Conservation (phyloP, 2,113 vertebrate genomes). For the Typhlomys cinereus region DNA sequence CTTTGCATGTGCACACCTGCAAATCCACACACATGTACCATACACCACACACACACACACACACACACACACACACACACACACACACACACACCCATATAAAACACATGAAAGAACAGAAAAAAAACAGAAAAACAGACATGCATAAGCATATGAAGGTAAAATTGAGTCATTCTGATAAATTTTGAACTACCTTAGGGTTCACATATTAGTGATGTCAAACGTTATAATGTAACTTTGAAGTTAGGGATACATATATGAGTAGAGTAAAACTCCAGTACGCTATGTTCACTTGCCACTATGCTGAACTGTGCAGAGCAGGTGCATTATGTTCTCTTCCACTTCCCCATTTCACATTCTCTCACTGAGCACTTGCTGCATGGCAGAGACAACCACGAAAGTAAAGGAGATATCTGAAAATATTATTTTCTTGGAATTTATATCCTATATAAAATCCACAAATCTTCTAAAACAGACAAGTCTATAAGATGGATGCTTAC, state of each 20-base stretch:
- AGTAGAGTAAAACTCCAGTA: not conserved
- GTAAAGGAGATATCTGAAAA: not conserved
- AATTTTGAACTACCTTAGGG: conserved; percentile 1
- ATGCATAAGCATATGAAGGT: not conserved
- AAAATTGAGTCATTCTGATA: not conserved
- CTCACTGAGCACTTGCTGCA: not conserved
- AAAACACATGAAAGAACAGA: not conserved
- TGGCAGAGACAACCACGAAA: not conserved
- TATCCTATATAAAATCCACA: not conserved
- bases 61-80: too few relatives aligned
- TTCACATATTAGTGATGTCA: not conserved
- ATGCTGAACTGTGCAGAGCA: not conserved
- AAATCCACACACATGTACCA: too few relatives aligned
- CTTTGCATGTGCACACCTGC: too few relatives aligned
- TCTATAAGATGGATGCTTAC: not conserved
- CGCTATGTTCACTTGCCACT: not conserved
- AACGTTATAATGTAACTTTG: not conserved
- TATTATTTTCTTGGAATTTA: conserved; percentile 18
- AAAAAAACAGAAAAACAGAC: not conserved
- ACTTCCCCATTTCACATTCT: not conserved
- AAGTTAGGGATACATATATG: not conserved
- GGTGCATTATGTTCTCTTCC: not conserved
- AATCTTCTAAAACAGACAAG: not conserved
- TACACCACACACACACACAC: too few relatives aligned
- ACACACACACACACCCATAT: too few relatives aligned